Evolutionary conservation across 2,113 vertebrate genomes (phyloP), one percentile per base, ranked within the genome.

Genomic region (Ameiurus melas): DNA sequence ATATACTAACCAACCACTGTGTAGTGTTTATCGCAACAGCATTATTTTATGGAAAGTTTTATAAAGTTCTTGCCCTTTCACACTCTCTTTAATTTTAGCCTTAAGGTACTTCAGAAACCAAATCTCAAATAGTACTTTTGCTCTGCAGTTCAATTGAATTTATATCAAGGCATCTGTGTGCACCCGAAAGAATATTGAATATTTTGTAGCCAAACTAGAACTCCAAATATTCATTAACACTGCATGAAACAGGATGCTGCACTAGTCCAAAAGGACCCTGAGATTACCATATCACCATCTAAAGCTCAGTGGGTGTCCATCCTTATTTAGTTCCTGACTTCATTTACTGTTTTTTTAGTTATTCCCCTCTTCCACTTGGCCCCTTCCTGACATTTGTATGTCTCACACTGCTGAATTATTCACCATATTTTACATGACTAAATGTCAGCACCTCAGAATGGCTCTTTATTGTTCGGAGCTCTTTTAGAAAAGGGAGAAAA

Each of bases 371-470:
- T 57, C 36, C 47, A 4, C 19, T 73, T 36, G 30, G 60, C 33
- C 80, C 43, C 53, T 75, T 64, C 64, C 85, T 95, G 94, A 94
- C 95, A 96, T 95, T 96, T 95, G 93, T 91, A 84, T 60, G 13
- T 83, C 92, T 93, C 92, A 92, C 93, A 91, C 89, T 90, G 92
- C 85, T 93, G 91, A 93, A 94, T 94, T 94, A 95, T 93, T 93
- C 89, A 88, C 90, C 27, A 85, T 89, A 92, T 95, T 92, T 93
- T 84, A 92, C 93, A 93, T 93, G 92, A 92, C 92, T 94, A 95
- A 95, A 95, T 96, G 94, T 95, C 95, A 95, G 86, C 47, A 92
- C 93, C 92, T 93, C 92, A 43, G 64, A 86, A 85, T 25, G 27
- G 81, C 73, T 75, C 66, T n/a, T 89, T 88, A 85, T 88, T 83